Percentiles rank a stretch among this genome's conserved stretches.
These are phyloP conservation scores for Cephus rjabovi DNA, from an alignment of 2,888 invertebrate species.

Conservation along the genomic window DNA sequence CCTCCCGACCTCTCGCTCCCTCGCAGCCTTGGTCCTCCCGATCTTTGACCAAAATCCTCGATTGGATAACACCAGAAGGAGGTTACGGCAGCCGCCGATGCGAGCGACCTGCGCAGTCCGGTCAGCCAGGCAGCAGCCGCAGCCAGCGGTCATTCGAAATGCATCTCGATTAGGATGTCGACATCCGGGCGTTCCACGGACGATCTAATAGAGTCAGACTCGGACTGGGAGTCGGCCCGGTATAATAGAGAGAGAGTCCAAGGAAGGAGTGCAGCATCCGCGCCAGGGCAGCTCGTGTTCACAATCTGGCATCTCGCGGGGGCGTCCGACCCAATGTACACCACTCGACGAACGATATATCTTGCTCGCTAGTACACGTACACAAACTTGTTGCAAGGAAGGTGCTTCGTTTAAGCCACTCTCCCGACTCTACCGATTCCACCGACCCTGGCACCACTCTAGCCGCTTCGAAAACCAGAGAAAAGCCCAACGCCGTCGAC, in stretches of 20 bases:
- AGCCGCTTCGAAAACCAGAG: no score
- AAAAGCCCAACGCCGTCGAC: no score
- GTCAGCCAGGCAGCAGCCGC: not conserved
- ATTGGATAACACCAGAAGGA: no score
- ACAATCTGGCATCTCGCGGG: conserved; percentile 8
- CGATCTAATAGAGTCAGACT: conserved; percentile 5
- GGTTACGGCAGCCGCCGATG: no score
- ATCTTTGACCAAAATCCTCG: no score
- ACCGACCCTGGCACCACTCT: no score
- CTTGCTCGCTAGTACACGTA: conserved; percentile 4
- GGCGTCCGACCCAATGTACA: conserved; percentile 6
- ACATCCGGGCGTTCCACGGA: conserved; percentile 2
- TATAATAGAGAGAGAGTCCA: not conserved
- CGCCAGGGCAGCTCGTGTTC: conserved; percentile 3
- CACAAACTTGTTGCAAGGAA: conserved; percentile 1
- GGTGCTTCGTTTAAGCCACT: not conserved
- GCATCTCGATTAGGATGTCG: conserved; percentile 7
- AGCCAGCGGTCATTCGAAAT: not conserved
- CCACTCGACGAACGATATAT: conserved; percentile 5
- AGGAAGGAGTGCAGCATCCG: conserved; percentile 1
- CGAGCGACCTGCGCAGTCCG: no score
- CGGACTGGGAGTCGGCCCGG: not conserved
- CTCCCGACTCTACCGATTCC: not conserved
- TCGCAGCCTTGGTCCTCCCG: no score
- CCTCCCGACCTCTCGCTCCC: no score